Conservation (phyloP, 2,888 invertebrate species). For the Dryococelus australis region DNA sequence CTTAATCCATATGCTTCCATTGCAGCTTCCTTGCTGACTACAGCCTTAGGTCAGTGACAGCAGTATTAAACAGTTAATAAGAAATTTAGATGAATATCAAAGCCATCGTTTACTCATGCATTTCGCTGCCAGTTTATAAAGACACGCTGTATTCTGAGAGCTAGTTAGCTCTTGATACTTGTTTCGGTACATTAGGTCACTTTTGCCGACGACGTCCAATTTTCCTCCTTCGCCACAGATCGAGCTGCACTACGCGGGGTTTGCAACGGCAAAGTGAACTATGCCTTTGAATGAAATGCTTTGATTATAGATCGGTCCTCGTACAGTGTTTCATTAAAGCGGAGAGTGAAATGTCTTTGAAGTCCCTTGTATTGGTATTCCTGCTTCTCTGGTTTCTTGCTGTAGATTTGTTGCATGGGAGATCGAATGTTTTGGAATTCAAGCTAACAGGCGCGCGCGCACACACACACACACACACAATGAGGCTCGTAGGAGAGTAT, state of each 20-base stretch:
- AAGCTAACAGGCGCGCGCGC: too few species aligned
- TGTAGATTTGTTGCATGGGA: not conserved
- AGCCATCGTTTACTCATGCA: too few species aligned
- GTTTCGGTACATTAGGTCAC: not conserved
- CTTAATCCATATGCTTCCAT: too few species aligned
- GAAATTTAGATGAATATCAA: too few species aligned
- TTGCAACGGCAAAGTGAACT: not conserved
- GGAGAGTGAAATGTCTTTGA: not conserved
- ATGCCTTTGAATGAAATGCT: constrained; percentile 1
- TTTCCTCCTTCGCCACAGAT: not conserved
- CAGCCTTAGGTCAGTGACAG: too few species aligned
- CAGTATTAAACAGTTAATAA: too few species aligned
- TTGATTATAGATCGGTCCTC: not conserved
- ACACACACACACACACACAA: too few species aligned
- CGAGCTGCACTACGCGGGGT: not conserved
- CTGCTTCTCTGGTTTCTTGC: not conserved
- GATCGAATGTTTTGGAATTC: not conserved
- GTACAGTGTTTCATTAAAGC: constrained; percentile 16
- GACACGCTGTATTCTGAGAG: too few species aligned
- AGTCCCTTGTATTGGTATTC: not conserved
- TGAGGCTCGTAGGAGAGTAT: too few species aligned
- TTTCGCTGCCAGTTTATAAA: too few species aligned
- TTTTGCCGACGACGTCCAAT: not conserved
- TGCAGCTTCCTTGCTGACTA: too few species aligned
- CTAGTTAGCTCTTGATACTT: too few species aligned